These are phyloP conservation scores for Ephestia elutella DNA, from an alignment of 1,140 invertebrate species.

Conservation along the genomic window DNA sequence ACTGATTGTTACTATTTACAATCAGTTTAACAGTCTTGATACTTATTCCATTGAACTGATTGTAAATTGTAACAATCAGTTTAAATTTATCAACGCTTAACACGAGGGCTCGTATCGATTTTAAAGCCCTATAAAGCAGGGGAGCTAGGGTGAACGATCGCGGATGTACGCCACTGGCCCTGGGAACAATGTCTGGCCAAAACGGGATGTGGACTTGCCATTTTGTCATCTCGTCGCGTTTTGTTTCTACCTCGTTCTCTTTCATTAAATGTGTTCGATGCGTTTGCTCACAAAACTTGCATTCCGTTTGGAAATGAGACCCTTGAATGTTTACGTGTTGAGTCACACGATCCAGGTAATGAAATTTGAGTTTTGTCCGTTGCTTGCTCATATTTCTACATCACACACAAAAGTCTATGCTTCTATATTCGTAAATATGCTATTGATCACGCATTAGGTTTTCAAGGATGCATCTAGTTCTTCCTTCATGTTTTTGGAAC, in stretches of 20 bases:
- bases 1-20: background rate
- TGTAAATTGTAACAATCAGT: background rate
- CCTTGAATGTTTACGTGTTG: background rate
- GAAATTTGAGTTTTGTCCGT: background rate
- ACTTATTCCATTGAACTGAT: too few relatives aligned
- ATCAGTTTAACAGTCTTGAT: background rate
- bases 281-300: too few relatives aligned
- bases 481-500: too few relatives aligned
- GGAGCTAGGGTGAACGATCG: slow-evolving; percentile 59
- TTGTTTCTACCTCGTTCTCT: background rate
- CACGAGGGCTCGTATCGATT: slow-evolving; percentile 50
- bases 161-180: slow-evolving; percentile 38
- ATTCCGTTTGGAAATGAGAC: background rate
- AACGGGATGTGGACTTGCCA: slow-evolving; percentile 37
- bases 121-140: slow-evolving; percentile 63
- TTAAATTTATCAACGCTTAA: background rate
- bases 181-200: slow-evolving; percentile 45
- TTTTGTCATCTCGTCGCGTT: slow-evolving; percentile 17
- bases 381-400: background rate
- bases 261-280: background rate
- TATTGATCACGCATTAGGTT: too few relatives aligned
- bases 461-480: too few relatives aligned
- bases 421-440: background rate
- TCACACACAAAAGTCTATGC: too few relatives aligned
- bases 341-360: background rate